Percentiles rank a stretch among this genome's conserved stretches.
Evolutionary conservation across 2,888 invertebrate genomes (phyloP).

Genomic region (Eustalomyia histrio): DNA sequence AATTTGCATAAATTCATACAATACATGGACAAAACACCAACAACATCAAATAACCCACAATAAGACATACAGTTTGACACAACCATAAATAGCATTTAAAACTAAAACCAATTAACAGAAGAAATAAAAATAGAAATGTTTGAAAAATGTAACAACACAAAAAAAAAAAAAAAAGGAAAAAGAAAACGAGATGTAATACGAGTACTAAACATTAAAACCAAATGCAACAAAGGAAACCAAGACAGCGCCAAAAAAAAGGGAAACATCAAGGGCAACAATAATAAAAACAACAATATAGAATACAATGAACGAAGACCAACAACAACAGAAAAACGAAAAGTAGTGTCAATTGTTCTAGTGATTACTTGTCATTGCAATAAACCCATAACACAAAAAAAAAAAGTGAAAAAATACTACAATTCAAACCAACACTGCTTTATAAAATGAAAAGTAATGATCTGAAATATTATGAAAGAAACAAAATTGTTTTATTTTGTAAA

Average conservation of each 20-base stretch:
- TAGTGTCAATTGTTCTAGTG: conserved; percentile 63
- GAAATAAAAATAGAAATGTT: conserved; percentile 21
- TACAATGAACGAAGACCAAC: conserved; percentile 11
- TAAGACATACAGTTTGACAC: conserved; percentile 43
- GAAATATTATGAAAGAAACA: too few relatives aligned
- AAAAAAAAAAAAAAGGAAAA: too few relatives aligned
- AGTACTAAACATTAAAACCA: conserved; percentile 42
- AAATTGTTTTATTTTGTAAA: too few relatives aligned
- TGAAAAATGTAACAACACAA: conserved; percentile 19
- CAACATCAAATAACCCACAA: conserved; percentile 37
- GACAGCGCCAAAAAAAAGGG: conserved; percentile 21
- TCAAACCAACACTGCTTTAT: background rate
- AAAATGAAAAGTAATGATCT: too few relatives aligned
- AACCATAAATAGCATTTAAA: conserved; percentile 63
- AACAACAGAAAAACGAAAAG: background rate
- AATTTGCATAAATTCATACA: conserved; percentile 31
- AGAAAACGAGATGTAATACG: conserved; percentile 41
- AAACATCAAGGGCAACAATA: conserved; percentile 48
- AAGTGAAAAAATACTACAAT: conserved; percentile 14
- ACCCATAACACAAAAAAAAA: conserved; percentile 37
- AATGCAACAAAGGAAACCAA: conserved; percentile 21
- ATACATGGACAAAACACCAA: background rate
- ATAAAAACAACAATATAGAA: conserved; percentile 25
- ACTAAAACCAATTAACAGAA: conserved; percentile 62
- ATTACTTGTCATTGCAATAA: conserved; percentile 63